Conservation (phyloP, 2,888 invertebrate species). For the Spilarctia lutea region DNA sequence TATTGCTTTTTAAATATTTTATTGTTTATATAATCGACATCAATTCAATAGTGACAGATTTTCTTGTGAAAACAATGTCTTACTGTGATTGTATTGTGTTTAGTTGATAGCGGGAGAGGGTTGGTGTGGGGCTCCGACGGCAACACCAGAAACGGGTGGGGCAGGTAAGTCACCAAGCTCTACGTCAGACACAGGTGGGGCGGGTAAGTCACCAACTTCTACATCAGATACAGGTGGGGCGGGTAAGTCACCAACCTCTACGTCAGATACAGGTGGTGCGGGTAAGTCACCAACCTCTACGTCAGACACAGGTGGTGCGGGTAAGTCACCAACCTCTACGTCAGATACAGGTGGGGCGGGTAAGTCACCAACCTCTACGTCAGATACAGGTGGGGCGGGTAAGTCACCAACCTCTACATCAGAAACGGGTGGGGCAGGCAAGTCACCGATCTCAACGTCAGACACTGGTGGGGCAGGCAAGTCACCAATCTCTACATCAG, state of each 20-base stretch:
- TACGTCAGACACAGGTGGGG: neutral
- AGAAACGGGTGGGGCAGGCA: neutral
- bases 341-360: neutral
- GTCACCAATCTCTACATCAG: neutral
- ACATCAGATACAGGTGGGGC: neutral
- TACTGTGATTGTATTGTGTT: neutral
- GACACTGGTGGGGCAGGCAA: conserved; percentile 2
- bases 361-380: neutral
- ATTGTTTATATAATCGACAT: too few relatives aligned
- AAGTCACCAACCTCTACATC: neutral
- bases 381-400: conserved; percentile 1
- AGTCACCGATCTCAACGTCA: neutral
- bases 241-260: neutral
- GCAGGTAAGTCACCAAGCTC: conserved; percentile 1
- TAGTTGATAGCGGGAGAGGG: neutral
- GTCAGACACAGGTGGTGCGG: neutral
- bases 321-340: neutral
- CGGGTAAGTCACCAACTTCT: neutral
- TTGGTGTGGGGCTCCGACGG: neutral
- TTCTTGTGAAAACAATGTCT: neutral
- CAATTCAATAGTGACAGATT: too few relatives aligned
- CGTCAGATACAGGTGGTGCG: neutral
- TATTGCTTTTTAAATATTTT: too few relatives aligned
- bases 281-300: neutral
- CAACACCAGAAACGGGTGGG: neutral